Evolutionary conservation across 2,888 invertebrate species (phyloP).

Genomic region (Vesta saturnalis): DNA sequence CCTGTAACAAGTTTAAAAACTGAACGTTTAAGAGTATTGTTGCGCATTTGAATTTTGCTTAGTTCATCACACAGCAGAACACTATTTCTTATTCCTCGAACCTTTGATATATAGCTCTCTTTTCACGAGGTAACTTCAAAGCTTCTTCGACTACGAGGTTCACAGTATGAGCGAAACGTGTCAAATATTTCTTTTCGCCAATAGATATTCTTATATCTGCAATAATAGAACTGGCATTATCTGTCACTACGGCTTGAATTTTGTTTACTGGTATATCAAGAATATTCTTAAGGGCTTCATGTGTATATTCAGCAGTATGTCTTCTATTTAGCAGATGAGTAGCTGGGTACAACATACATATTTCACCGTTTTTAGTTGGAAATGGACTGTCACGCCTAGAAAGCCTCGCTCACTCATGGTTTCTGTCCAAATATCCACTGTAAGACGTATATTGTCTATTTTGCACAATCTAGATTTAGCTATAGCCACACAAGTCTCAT

Average conservation of each 20-base stretch:
- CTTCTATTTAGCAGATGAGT: background rate
- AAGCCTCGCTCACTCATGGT: background rate
- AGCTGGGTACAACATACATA: background rate
- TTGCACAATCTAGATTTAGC: background rate
- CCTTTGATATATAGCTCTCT: no score
- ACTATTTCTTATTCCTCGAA: background rate
- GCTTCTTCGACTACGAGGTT: background rate
- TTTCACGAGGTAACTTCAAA: background rate
- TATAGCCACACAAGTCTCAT: background rate
- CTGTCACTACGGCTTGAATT: background rate
- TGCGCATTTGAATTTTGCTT: background rate
- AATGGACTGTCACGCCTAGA: background rate
- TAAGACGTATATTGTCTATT: background rate
- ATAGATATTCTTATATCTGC: background rate
- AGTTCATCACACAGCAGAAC: background rate
- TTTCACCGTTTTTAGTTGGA: background rate
- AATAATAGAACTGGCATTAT: background rate
- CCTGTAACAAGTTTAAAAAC: no score
- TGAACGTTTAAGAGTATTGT: no score
- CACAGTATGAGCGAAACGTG: background rate
- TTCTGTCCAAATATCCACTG: background rate
- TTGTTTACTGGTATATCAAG: background rate
- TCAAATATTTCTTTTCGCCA: slow-evolving; percentile 2
- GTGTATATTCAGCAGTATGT: background rate
- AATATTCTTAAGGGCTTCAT: background rate